These are phyloP conservation scores for Diplazon laetatorius DNA, from an alignment of 2,888 invertebrate genomes.

Conservation along the genomic window DNA sequence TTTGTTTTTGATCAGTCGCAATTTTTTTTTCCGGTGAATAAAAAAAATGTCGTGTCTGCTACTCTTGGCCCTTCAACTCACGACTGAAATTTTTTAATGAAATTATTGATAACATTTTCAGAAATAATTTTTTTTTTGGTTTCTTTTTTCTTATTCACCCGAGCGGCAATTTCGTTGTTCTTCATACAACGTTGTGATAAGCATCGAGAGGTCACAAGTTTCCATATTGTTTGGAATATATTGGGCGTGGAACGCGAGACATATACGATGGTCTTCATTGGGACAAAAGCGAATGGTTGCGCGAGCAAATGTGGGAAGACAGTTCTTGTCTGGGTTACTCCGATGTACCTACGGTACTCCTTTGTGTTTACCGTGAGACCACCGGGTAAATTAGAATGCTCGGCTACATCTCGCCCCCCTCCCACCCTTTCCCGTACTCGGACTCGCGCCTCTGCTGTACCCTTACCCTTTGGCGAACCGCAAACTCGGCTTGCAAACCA, in stretches of 20 bases:
- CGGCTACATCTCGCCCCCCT: conserved; percentile 50
- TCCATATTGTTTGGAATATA: too few species aligned
- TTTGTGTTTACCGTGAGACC: conserved; percentile 56
- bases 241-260: neutral
- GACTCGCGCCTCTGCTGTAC: conserved; percentile 36
- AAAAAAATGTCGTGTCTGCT: too few species aligned
- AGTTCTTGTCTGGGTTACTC: conserved; percentile 41
- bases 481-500: conserved; percentile 48
- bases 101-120: too few species aligned
- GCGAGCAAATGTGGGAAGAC: conserved; percentile 1
- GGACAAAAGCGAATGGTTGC: neutral
- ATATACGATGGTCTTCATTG: neutral
- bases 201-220: too few species aligned
- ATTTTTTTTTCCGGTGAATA: too few species aligned
- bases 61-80: neutral
- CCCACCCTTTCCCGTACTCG: neutral
- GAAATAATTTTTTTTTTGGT: too few species aligned
- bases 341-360: conserved; percentile 44
- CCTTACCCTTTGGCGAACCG: conserved; percentile 45
- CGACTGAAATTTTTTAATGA: too few species aligned
- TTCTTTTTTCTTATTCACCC: too few species aligned
- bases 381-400: conserved; percentile 63
- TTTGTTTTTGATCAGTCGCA: too few species aligned
- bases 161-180: too few species aligned
- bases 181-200: too few species aligned